These are phyloP conservation scores for Epizoanthus scotinus DNA, from an alignment of 92 coral and sea anemone genomes.

Conservation along the genomic window DNA sequence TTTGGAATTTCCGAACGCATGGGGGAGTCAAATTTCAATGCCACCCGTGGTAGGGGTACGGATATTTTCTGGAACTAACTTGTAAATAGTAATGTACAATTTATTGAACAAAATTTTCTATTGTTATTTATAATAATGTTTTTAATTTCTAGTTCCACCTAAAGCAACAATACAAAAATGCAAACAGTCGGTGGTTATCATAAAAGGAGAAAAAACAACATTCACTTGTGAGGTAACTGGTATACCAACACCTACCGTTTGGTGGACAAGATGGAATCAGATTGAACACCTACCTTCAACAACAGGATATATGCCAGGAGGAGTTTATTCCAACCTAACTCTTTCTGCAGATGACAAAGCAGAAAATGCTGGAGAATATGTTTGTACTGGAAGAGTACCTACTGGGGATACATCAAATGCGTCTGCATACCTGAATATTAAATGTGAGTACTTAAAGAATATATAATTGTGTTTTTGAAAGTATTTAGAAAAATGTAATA, in stretches of 20 bases:
- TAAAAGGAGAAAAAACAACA: neutral
- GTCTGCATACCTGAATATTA: neutral
- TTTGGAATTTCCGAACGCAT: too few species aligned
- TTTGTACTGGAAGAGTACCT: constrained; percentile 1
- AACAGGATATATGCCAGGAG: neutral
- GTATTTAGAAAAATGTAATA: too few species aligned
- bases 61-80: too few species aligned
- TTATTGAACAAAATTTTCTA: too few species aligned
- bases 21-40: too few species aligned
- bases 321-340: constrained; percentile 5
- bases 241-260: neutral
- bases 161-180: neutral
- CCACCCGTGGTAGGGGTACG: too few species aligned
- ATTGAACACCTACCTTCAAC: neutral
- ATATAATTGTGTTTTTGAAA: too few species aligned
- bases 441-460: neutral
- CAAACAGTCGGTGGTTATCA: neutral
- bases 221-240: neutral
- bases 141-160: neutral
- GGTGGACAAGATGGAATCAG: neutral
- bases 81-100: too few species aligned
- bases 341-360: neutral
- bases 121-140: too few species aligned
- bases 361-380: neutral
- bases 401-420: neutral